These are phyloP conservation scores for Drosophila rellima DNA, from an alignment of 2,888 invertebrate species.

Conservation along the genomic window DNA sequence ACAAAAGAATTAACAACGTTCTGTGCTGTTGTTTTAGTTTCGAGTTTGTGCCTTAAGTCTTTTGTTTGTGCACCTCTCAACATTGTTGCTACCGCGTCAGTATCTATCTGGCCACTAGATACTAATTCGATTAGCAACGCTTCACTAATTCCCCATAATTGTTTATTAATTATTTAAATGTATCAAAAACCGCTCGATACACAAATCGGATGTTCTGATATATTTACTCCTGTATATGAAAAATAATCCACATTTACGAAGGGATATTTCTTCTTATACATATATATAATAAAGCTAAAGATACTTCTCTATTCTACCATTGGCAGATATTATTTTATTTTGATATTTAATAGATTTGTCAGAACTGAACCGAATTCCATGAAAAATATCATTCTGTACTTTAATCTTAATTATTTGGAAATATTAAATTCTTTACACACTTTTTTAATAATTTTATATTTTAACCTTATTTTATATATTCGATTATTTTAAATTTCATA, in stretches of 20 bases:
- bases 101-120: not conserved
- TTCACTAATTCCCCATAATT: constrained; percentile 57
- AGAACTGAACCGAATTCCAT: too few species aligned
- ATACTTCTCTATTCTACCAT: not conserved
- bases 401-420: not conserved
- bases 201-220: constrained; percentile 22
- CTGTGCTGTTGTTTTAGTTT: constrained; percentile 13
- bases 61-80: constrained; percentile 50
- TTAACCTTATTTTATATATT: too few species aligned
- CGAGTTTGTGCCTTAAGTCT: constrained; percentile 46
- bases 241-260: constrained; percentile 52
- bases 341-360: too few species aligned
- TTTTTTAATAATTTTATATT: too few species aligned
- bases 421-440: not conserved
- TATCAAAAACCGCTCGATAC: constrained; percentile 20
- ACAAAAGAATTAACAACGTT: constrained; percentile 25
- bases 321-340: not conserved
- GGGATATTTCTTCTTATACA: not conserved
- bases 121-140: constrained; percentile 69
- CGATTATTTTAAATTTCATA: not conserved
- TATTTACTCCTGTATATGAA: constrained; percentile 16
- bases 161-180: constrained; percentile 43
- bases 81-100: constrained; percentile 26
- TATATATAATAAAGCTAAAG: not conserved
- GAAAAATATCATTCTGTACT: not conserved